Evolutionary conservation across 2,888 invertebrate species (phyloP).

Genomic region (Syritta pipiens): DNA sequence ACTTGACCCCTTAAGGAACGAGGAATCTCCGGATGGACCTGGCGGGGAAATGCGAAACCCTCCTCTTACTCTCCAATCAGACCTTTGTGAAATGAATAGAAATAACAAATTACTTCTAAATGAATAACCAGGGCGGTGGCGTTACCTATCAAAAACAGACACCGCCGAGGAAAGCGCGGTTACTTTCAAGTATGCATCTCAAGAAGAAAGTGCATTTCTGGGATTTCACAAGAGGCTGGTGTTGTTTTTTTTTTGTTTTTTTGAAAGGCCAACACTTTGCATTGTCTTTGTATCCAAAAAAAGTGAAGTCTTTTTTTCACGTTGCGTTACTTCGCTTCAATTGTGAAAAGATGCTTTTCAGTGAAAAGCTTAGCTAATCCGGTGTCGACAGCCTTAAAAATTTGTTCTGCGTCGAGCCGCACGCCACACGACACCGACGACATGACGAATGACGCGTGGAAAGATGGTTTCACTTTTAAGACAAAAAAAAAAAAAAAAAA

Average conservation of each 20-base stretch:
- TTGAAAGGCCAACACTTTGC: background rate
- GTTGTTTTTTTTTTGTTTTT: too few species aligned
- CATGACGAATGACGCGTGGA: background rate
- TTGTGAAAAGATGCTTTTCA: constrained; percentile 10
- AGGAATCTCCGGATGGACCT: background rate
- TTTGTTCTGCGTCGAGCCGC: constrained; percentile 26
- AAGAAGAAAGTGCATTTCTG: constrained; percentile 47
- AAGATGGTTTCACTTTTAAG: constrained; percentile 40
- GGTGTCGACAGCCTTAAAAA: background rate
- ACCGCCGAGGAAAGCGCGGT: background rate
- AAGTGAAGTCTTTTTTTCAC: too few species aligned
- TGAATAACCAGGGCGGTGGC: constrained; percentile 44
- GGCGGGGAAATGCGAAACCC: constrained; percentile 2
- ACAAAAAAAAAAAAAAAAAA: constrained; percentile 13
- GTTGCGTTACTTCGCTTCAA: constrained; percentile 45
- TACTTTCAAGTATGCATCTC: constrained; percentile 21
- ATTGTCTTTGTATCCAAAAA: too few species aligned
- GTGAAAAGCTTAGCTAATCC: constrained; percentile 27
- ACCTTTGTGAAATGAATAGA: background rate
- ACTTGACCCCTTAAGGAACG: constrained; percentile 29
- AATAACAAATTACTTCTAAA: background rate
- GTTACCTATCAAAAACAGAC: constrained; percentile 20
- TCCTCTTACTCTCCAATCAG: background rate
- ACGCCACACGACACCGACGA: constrained; percentile 1
- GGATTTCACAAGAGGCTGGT: background rate